Conservation (phyloP, 2,888 invertebrate species). For the Leptinotarsa tumamoca region DNA sequence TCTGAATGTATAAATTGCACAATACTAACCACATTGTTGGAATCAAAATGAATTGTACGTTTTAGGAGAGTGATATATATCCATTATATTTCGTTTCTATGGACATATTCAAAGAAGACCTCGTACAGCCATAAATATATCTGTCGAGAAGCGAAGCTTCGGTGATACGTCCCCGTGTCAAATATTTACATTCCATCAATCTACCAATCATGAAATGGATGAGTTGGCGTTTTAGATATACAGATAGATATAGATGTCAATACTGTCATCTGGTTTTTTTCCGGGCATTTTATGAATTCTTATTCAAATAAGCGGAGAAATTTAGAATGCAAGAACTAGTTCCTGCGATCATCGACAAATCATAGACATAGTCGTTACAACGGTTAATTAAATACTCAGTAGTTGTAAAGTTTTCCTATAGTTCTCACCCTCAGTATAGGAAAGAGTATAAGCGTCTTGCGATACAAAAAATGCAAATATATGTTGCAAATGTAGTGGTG, state of each 20-base stretch:
- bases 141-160: background rate
- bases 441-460: too few relatives aligned
- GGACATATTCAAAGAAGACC: background rate
- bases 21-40: too few relatives aligned
- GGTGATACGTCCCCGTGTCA: background rate
- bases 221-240: constrained; percentile 9
- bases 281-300: constrained; percentile 6
- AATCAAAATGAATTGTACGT: too few relatives aligned
- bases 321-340: background rate
- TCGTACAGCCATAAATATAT: constrained; percentile 21
- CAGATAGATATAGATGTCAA: constrained; percentile 6
- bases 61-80: background rate
- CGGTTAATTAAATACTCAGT: too few relatives aligned
- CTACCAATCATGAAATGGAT: constrained; percentile 18
- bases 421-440: too few relatives aligned
- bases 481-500: too few relatives aligned
- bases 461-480: too few relatives aligned
- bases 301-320: background rate
- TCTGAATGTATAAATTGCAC: too few relatives aligned
- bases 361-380: background rate
- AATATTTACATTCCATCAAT: constrained; percentile 27
- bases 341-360: background rate
- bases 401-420: too few relatives aligned
- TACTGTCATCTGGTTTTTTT: constrained; percentile 2
- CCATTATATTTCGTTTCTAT: background rate